Conservation (phyloP, 2,113 vertebrate genomes). For the Clinocottus analis region DNA sequence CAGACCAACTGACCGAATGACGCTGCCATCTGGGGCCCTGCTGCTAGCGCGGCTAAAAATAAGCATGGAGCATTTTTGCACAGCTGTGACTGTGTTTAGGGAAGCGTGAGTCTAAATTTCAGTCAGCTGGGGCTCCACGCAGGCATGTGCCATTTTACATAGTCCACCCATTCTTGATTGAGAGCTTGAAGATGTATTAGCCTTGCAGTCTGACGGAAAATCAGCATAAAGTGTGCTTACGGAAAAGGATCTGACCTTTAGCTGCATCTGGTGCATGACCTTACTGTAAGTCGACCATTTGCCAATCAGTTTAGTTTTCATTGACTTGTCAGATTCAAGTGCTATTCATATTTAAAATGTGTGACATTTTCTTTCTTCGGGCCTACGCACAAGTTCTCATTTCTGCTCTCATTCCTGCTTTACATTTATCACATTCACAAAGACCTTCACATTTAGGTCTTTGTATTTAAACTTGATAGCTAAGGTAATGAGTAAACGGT, state of each 20-base stretch:
- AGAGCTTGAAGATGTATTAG: conserved; percentile 12
- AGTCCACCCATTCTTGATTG: conserved; percentile 11
- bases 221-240: neutral
- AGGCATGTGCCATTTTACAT: neutral
- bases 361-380: neutral
- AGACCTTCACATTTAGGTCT: too few relatives aligned
- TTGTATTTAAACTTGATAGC: neutral
- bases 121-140: conserved; percentile 5
- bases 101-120: neutral
- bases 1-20: neutral
- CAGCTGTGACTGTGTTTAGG: conserved; percentile 7
- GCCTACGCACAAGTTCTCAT: neutral
- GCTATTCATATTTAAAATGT: neutral
- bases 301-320: neutral
- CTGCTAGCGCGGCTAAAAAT: conserved; percentile 14
- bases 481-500: too few relatives aligned
- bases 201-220: neutral
- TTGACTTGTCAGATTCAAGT: neutral
- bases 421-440: too few relatives aligned
- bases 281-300: neutral
- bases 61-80: conserved; percentile 4
- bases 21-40: neutral
- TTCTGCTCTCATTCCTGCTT: too few relatives aligned
- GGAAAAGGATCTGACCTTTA: neutral
- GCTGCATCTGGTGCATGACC: neutral